Evolutionary conservation across 1,140 invertebrate genomes (phyloP), one percentile per base, ranked within the genome.

Genomic region (Pseudomyrmex cubaensis): DNA sequence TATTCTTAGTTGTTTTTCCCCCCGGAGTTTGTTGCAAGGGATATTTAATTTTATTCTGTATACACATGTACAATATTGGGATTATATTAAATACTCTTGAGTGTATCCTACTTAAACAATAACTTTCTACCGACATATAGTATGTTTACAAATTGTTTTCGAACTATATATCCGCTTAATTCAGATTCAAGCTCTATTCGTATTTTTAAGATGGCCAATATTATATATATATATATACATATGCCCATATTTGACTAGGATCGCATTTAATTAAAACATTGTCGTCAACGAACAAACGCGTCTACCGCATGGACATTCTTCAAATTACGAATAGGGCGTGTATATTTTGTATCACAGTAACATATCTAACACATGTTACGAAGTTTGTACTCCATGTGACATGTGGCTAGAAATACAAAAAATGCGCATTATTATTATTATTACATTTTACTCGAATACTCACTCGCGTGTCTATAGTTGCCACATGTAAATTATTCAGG

Each of bases 291-390:
- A 77, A 77, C 7, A 8, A 35, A n/a, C 12, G 17, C 17, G 25
- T 22, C 9, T 13, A 61, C 3, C 10, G 50, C 13, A 52, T 52
- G 13, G 9, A 52, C 13, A 52, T 59, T 80, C 44, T 70, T 80
- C 10, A 70, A 35, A 70, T 13, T 35, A 48, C 64, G 44, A 61
- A 22, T 50, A 10, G 44, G 10, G 44, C 20, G 17, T 69, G 56
- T 57, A 7, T 35, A 35, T 35, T 35, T 54, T 74, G 66, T 85
- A 87, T 87, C 75, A 87, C 87, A 88, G 83, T 62, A 76, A 82
- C 70, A 73, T 61, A 84, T 73, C 82, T 85, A 85, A 75, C 2
- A 69, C 9, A 72, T 78, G 69, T 67, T 75, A 82, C 46, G 74
- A 74, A 70, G 46, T 80, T 84, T 67, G 59, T 83, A 73, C 56